Evolutionary conservation across 1,140 invertebrate species (phyloP), one percentile per base, ranked within the genome.

Genomic region (Drosophila dunni): DNA sequence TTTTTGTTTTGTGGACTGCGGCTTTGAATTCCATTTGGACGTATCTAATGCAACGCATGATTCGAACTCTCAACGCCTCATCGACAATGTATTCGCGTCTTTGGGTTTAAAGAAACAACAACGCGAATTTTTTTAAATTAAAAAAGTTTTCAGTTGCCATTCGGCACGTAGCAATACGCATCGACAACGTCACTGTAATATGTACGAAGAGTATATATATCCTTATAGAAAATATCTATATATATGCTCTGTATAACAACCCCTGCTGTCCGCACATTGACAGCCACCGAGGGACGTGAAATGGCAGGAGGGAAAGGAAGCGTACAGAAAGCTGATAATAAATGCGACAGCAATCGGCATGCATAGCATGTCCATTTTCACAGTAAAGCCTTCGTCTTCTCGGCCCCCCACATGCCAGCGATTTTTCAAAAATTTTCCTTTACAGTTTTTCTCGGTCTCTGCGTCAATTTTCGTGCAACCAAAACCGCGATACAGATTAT

Each of bases 101-200:
- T 48, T 42, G 53, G 46, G 29, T 38, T 42, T 34, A 44, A 24
- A 40, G 68, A 45, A 60, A 65, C 33, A 88, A 73, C 79, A 81
- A 80, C 34, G 74, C 60, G 24, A 78, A 81, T 62, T 78, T 86
- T 86, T 86, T 89, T 83, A 89, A 88, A 88, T 89, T 88, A 89
- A 88, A 88, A 88, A 88, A 88, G 79, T 89, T 88, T 88, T 69
- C 83, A 72, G 76, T 83, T 83, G 84, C 83, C 79, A 80, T 83
- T 88, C 84, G 79, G 83, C 83, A 88, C 83, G 83, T 88, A 88
- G 53, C 83, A 88, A 88, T 88, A 88, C 83, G 83, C 84, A 89
- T 60, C 83, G 83, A 86, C 84, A 89, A 64, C 73, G 79, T 61
- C 79, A 70, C 57, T 48, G 56, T 73, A 51, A 84, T 74, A 68